These are phyloP conservation scores for Tinea trinotella DNA, from an alignment of 2,888 invertebrate genomes.

Conservation along the genomic window DNA sequence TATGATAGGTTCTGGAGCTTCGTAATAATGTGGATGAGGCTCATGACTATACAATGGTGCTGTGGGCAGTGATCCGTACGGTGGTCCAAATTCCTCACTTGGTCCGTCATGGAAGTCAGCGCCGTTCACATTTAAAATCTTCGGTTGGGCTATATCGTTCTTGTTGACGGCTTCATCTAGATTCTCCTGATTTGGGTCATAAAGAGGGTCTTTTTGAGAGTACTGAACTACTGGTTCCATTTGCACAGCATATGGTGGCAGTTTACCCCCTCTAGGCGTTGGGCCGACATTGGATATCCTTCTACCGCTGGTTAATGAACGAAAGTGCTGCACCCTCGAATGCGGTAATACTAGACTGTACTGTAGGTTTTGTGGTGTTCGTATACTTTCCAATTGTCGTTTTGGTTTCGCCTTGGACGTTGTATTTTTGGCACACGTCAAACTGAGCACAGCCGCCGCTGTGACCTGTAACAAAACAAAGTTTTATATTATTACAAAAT, in stretches of 20 bases:
- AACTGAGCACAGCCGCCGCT: conserved; percentile 68
- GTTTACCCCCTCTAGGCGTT: conserved; percentile 54
- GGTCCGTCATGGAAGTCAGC: conserved; percentile 46
- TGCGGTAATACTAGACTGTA: conserved; percentile 74
- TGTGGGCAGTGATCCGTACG: conserved; percentile 53
- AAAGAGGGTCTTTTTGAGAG: conserved; percentile 84
- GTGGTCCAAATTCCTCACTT: conserved; percentile 61
- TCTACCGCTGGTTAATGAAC: conserved; percentile 63
- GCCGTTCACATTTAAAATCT: conserved; percentile 52
- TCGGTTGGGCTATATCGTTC: conserved; percentile 63
- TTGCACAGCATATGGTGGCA: conserved; percentile 82
- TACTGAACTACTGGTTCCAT: conserved; percentile 87
- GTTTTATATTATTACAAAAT: no score
- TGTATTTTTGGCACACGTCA: conserved; percentile 60
- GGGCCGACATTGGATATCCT: conserved; percentile 64
- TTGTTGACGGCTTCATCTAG: conserved; percentile 55
- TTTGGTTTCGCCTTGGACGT: conserved; percentile 67
- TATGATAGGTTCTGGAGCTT: conserved; percentile 90
- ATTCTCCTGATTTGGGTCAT: conserved; percentile 72
- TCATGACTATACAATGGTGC: conserved; percentile 65
- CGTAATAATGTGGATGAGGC: conserved; percentile 70
- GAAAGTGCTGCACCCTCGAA: conserved; percentile 66
- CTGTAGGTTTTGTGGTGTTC: conserved; percentile 73
- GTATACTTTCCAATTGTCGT: conserved; percentile 65
- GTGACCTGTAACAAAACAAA: conserved; percentile 67